These are phyloP conservation scores for Marisa cornuarietis DNA, from an alignment of 1,140 invertebrate genomes.

Conservation along the genomic window DNA sequence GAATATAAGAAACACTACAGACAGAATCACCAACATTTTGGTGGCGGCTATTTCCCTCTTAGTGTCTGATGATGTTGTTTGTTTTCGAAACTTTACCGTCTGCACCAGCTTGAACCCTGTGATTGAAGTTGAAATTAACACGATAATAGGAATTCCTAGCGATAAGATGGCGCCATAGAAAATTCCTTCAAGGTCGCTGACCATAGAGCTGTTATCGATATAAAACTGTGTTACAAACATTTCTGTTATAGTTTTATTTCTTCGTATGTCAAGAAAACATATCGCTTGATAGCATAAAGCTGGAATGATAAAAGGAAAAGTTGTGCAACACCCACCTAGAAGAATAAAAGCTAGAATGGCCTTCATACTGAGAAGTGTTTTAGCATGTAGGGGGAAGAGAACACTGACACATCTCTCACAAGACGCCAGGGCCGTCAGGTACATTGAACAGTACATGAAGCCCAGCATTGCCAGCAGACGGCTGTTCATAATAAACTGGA, in stretches of 20 bases:
- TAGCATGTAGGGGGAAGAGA: neutral
- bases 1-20: constrained; percentile 10
- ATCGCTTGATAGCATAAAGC: neutral
- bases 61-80: constrained; percentile 1
- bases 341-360: neutral
- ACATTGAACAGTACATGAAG: constrained; percentile 3
- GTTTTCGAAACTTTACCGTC: neutral
- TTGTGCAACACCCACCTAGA: neutral
- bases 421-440: constrained; percentile 5
- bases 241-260: neutral
- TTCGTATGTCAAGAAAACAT: constrained; percentile 1
- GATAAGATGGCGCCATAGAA: neutral
- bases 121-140: neutral
- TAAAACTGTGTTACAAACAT: constrained; percentile 6
- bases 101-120: constrained; percentile 2
- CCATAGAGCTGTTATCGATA: neutral
- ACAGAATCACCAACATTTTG: neutral
- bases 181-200: neutral
- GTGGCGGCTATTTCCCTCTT: neutral
- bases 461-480: neutral
- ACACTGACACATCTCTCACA: constrained; percentile 16
- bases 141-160: neutral
- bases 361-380: constrained; percentile 16
- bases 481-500: constrained; percentile 11
- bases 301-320: neutral